Evolutionary conservation across 1,140 invertebrate species (phyloP).

Genomic region (Camponotus floridanus): DNA sequence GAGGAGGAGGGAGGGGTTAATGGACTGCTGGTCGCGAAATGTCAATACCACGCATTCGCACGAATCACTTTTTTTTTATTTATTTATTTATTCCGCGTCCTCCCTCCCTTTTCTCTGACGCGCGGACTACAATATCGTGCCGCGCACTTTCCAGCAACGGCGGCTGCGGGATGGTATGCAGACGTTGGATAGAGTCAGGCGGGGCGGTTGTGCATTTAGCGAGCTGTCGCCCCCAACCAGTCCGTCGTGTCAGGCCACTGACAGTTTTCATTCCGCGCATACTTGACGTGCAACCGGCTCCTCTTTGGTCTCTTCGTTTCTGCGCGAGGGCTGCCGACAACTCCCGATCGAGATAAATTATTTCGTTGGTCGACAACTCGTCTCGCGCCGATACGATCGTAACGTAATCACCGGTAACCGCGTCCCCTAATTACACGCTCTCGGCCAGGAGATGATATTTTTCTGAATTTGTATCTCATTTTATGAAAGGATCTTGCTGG

Average conservation of each 20-base stretch:
- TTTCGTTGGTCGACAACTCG: constrained; percentile 62
- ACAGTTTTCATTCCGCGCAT: constrained; percentile 82
- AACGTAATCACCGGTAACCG: constrained; percentile 30
- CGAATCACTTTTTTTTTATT: constrained; percentile 67
- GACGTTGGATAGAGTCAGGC: constrained; percentile 73
- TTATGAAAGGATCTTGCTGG: background rate
- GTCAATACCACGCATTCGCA: constrained; percentile 77
- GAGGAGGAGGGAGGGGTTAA: constrained; percentile 66
- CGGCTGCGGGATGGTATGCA: constrained; percentile 72
- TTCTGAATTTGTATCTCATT: constrained; percentile 9
- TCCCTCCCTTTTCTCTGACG: constrained; percentile 37
- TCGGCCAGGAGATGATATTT: constrained; percentile 8
- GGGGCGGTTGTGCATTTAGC: constrained; percentile 80
- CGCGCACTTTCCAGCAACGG: constrained; percentile 52
- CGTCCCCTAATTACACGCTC: background rate
- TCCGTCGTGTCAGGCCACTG: constrained; percentile 76
- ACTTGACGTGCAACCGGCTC: constrained; percentile 77
- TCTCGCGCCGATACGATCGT: constrained; percentile 2
- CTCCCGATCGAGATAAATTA: constrained; percentile 75
- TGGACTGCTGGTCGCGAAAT: constrained; percentile 76
- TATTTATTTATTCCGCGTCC: constrained; percentile 56
- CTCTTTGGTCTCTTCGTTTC: constrained; percentile 73
- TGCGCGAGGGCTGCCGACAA: constrained; percentile 62
- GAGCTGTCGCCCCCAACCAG: constrained; percentile 80
- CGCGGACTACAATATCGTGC: constrained; percentile 70